Base-by-base conservation (phyloP, 1,140 invertebrate species). In the Paracyclopina nana region DNA sequence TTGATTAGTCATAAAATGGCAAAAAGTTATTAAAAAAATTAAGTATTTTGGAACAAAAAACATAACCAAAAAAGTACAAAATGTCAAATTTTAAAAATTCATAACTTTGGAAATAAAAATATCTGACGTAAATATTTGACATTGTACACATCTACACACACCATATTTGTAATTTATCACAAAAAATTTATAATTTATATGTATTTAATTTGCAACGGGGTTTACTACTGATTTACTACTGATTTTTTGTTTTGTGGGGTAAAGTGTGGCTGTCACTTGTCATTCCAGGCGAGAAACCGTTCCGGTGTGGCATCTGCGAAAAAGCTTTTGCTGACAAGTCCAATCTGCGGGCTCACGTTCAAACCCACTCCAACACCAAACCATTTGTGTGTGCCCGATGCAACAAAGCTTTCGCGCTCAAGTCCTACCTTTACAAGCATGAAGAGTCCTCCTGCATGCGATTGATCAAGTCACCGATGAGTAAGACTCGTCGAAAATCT, bases 241-340 rank as follows among this genome's bases (percentile, higher is more conserved):
- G n/a, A n/a, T n/a, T n/a, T n/a, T n/a, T n/a, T n/a, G n/a, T n/a
- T n/a, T n/a, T n/a, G n/a, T n/a, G n/a, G n/a, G n/a, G n/a, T n/a
- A n/a, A n/a, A n/a, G 8, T 22, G 20, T 42, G 6, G n/a, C n/a
- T n/a, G n/a, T 42, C 24, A 44, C 45, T 20, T 56, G 46, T 40
- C 30, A 67, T 68, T 59, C 63, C 65, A 73, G 85, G 87, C 11
- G 85, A 92, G 63, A 92, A 92, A 60, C 88, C 88, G 0, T 95
- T 90, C 65, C 79, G 80, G 55, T 95, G 88, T 60, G 70, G 68
- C 20, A 79, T 85, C 28, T 95, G 90, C 65, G 73, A 72, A 53
- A 92, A 92, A 65, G 83, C 85, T 0, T 95, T 95, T 61, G 87
- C 88, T 0, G 88, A 95, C 66, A 80, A 90, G 56, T 88, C 83